Conservation (phyloP, 2,888 invertebrate species). For the Ormyrus thymus region DNA sequence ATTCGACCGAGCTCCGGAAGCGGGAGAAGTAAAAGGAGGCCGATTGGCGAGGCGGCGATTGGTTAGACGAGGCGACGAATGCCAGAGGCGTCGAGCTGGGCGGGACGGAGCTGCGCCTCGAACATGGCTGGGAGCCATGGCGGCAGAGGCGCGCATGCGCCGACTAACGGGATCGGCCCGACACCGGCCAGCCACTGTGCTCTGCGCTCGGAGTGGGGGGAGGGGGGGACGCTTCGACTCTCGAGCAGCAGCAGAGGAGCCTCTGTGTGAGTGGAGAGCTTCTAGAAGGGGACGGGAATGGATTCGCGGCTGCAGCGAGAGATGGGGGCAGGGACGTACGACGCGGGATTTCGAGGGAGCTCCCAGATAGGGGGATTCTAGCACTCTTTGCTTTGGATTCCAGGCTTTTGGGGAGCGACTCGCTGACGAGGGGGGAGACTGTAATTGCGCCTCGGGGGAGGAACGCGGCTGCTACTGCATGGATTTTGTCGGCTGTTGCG, state of each 20-base stretch:
- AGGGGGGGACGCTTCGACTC: not conserved
- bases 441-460: slow-evolving; percentile 14
- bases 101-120: slow-evolving; percentile 22
- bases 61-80: slow-evolving; percentile 42
- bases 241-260: slow-evolving; percentile 5
- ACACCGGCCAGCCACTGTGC: slow-evolving; percentile 10
- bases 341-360: not conserved
- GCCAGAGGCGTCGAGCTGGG: slow-evolving; percentile 23
- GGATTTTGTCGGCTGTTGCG: too few species aligned
- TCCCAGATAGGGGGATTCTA: too few species aligned
- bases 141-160: slow-evolving; percentile 34
- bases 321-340: slow-evolving; percentile 47
- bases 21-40: slow-evolving; percentile 1
- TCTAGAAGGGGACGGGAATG: slow-evolving; percentile 37
- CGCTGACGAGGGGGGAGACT: not conserved
- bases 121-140: slow-evolving; percentile 37
- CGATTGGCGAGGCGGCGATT: slow-evolving; percentile 53
- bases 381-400: not conserved
- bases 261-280: not conserved
- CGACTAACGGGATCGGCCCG: slow-evolving; percentile 42
- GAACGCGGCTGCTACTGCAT: not conserved
- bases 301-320: slow-evolving; percentile 27
- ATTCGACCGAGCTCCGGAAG: not conserved
- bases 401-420: not conserved
- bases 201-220: slow-evolving; percentile 12